Percentiles rank a stretch among this genome's conserved stretches.
phyloP scores from a whole-genome alignment of 2,113 vertebrate species.

The Callipepla californica region DNA sequence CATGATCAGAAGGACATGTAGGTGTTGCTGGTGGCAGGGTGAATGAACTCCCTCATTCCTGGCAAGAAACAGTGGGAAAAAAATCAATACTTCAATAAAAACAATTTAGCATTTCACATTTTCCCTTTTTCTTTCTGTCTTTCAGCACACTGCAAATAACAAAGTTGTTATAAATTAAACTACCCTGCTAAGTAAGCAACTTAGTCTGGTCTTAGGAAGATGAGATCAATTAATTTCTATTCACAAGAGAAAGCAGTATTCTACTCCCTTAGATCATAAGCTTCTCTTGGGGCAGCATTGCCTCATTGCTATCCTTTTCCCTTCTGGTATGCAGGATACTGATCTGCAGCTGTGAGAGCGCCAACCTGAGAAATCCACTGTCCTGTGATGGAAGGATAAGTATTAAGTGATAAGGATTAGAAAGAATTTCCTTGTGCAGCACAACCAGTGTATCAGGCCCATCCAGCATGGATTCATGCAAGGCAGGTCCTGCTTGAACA shows the following conservation, averaged over 20 bases:
- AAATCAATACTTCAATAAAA: neutral
- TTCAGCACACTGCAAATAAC: neutral
- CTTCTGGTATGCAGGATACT: neutral
- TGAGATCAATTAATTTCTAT: neutral
- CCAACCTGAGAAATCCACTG: neutral
- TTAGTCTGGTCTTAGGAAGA: neutral
- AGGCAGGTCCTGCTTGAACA: too few relatives aligned
- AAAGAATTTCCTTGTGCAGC: neutral
- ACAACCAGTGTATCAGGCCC: too few relatives aligned
- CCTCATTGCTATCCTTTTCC: neutral
- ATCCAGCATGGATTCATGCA: too few relatives aligned
- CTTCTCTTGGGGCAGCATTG: neutral
- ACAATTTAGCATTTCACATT: neutral
- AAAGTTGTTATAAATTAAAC: neutral
- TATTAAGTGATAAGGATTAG: neutral
- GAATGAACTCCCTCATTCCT: neutral
- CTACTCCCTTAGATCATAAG: neutral
- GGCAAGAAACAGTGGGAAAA: neutral
- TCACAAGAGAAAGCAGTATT: neutral
- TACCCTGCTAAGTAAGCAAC: neutral
- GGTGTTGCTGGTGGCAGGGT: neutral
- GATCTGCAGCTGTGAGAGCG: neutral
- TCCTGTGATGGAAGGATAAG: neutral
- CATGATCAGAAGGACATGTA: neutral
- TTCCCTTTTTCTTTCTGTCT: neutral